A percentile compares a stretch with the other conserved stretches of the same genome.
These are phyloP conservation scores for Melipona quadrifasciata DNA, from an alignment of 1,140 invertebrate species.

Conservation along the genomic window DNA sequence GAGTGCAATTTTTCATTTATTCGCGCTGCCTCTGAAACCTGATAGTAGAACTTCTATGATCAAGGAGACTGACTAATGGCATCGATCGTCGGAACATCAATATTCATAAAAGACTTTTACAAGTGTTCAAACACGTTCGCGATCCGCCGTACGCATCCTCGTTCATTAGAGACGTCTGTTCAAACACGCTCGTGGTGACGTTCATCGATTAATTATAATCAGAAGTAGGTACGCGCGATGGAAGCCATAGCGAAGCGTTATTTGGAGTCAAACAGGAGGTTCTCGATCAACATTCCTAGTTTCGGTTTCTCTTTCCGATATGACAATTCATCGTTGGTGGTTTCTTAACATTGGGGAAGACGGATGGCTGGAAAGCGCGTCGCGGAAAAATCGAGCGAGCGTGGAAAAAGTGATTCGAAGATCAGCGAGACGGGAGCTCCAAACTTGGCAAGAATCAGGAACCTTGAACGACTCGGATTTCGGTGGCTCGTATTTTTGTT, in stretches of 20 bases:
- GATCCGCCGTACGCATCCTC: neutral
- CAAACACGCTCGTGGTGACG: neutral
- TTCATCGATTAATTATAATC: constrained; percentile 12
- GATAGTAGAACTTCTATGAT: too few relatives aligned
- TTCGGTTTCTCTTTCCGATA: constrained; percentile 12
- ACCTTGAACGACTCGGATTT: constrained; percentile 31
- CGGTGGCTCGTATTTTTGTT: constrained; percentile 37
- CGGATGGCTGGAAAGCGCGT: constrained; percentile 15
- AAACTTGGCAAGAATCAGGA: constrained; percentile 36
- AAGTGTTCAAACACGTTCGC: neutral
- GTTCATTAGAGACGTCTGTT: neutral
- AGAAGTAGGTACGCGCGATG: neutral
- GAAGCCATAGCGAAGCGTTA: constrained; percentile 1
- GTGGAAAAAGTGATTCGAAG: constrained; percentile 12
- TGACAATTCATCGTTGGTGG: constrained; percentile 10
- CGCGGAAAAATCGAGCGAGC: constrained; percentile 26
- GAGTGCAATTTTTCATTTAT: too few relatives aligned
- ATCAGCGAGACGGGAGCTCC: neutral
- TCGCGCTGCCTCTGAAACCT: too few relatives aligned
- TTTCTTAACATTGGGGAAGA: constrained; percentile 30
- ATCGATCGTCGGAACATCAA: too few relatives aligned
- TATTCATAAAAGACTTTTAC: neutral
- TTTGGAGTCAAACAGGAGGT: constrained; percentile 13
- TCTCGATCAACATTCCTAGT: constrained; percentile 1
- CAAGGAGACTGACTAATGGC: too few relatives aligned